A percentile compares a stretch with the other conserved stretches of the same genome.
Conservation (phyloP, 1,140 invertebrate species). For the Zeugodacus cucurbitae region DNA sequence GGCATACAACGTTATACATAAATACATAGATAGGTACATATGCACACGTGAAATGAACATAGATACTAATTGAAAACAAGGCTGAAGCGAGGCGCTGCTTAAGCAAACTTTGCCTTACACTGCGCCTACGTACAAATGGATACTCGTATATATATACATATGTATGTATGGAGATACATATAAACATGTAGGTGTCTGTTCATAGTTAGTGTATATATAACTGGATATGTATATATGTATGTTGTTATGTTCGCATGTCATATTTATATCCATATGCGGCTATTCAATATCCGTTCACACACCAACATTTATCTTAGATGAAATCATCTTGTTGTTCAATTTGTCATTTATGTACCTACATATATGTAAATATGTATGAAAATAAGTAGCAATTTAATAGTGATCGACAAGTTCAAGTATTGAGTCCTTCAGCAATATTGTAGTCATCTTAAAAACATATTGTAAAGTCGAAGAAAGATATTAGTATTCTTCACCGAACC, state of each 20-base stretch:
- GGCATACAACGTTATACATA: background rate
- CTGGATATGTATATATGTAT: background rate
- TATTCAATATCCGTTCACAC: conserved; percentile 16
- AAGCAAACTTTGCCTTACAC: background rate
- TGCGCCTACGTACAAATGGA: background rate
- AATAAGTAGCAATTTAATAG: too few species aligned
- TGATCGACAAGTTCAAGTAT: too few species aligned
- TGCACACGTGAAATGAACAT: background rate
- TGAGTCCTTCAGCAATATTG: too few species aligned
- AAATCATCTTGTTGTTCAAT: background rate
- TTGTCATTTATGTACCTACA: background rate
- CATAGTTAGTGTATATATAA: background rate
- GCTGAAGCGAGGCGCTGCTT: background rate
- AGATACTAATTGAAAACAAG: conserved; percentile 23
- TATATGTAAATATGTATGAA: background rate
- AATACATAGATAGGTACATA: too few species aligned
- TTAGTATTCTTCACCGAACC: too few species aligned
- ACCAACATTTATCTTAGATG: background rate
- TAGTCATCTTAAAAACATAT: too few species aligned
- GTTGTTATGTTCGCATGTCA: background rate
- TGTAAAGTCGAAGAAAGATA: too few species aligned
- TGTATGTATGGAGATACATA: background rate
- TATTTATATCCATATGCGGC: background rate
- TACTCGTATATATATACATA: background rate
- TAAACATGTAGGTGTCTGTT: background rate